Conservation (phyloP, 2,113 vertebrate species). For the Cepphus grylle region DNA sequence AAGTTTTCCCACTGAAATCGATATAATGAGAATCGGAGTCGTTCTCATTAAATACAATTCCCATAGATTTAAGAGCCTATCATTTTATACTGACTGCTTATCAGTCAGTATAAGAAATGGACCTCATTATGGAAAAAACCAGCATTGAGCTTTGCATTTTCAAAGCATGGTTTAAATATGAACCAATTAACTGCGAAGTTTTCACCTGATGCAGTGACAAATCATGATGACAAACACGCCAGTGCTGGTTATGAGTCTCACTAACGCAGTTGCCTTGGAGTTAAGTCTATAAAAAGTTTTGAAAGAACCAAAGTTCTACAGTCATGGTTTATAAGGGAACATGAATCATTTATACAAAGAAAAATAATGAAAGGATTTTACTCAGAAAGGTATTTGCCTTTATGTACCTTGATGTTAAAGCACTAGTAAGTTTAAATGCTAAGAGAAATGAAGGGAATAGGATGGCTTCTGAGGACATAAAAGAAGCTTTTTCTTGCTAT, state of each 20-base stretch:
- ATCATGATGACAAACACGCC: conserved; percentile 9
- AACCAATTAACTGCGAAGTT: conserved; percentile 48
- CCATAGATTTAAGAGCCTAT: conserved; percentile 25
- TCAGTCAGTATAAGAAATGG: conserved; percentile 49
- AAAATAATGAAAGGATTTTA: conserved; percentile 46
- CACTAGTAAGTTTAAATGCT: not conserved
- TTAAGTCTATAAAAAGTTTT: conserved; percentile 4
- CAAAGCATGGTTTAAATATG: conserved; percentile 35
- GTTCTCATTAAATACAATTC: conserved; percentile 32
- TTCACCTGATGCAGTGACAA: conserved; percentile 29
- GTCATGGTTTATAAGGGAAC: not conserved
- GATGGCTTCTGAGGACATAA: not conserved
- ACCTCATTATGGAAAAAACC: conserved; percentile 9
- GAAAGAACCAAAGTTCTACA: not conserved
- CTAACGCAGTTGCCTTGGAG: not conserved
- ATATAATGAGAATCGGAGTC: conserved; percentile 26
- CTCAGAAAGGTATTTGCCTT: conserved; percentile 23
- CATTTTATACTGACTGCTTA: conserved; percentile 27
- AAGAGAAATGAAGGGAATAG: not conserved
- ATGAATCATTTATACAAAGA: conserved; percentile 22
- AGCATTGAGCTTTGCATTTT: conserved; percentile 16
- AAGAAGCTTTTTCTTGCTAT: not conserved
- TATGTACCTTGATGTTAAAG: conserved; percentile 30
- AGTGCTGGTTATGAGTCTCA: conserved; percentile 4
- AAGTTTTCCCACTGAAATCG: conserved; percentile 41